Evolutionary conservation across 2,797 vertebrate genomes (phyloP).

Genomic region (Lutjanus campechanus): DNA sequence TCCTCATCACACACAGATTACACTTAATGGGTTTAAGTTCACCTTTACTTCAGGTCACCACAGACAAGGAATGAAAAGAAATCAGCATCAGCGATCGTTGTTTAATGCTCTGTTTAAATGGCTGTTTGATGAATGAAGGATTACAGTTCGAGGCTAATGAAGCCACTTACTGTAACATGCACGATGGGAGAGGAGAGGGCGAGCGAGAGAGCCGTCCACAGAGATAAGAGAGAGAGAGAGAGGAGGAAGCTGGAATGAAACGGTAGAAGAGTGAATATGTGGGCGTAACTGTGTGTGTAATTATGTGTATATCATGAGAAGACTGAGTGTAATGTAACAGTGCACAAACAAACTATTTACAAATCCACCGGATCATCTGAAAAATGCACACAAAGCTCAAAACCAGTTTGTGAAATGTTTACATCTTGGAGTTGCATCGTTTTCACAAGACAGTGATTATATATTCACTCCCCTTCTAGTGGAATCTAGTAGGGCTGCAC

Average conservation of each 20-base stretch:
- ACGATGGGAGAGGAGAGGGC: background rate
- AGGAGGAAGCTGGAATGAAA: too few species aligned
- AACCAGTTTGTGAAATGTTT: too few species aligned
- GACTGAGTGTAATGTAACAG: background rate
- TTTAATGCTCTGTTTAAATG: conserved; percentile 25
- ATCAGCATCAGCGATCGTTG: background rate
- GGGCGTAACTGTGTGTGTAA: background rate
- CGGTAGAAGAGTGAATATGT: too few species aligned
- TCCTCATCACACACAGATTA: background rate
- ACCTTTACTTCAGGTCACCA: background rate
- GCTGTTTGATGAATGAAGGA: background rate
- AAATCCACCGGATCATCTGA: too few species aligned
- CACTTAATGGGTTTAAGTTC: background rate
- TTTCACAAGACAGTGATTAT: too few species aligned
- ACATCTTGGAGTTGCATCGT: too few species aligned
- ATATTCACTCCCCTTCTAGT: too few species aligned
- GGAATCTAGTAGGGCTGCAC: too few species aligned
- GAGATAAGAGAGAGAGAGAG: background rate
- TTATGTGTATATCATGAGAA: background rate
- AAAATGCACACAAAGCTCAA: too few species aligned
- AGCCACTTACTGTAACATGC: conserved; percentile 11
- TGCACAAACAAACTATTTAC: too few species aligned
- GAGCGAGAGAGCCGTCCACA: background rate
- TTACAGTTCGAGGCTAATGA: conserved; percentile 37
- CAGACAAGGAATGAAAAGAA: conserved; percentile 10